These are phyloP conservation scores for Chloroceryle aenea DNA, from an alignment of 2,113 vertebrate species.

Conservation along the genomic window DNA sequence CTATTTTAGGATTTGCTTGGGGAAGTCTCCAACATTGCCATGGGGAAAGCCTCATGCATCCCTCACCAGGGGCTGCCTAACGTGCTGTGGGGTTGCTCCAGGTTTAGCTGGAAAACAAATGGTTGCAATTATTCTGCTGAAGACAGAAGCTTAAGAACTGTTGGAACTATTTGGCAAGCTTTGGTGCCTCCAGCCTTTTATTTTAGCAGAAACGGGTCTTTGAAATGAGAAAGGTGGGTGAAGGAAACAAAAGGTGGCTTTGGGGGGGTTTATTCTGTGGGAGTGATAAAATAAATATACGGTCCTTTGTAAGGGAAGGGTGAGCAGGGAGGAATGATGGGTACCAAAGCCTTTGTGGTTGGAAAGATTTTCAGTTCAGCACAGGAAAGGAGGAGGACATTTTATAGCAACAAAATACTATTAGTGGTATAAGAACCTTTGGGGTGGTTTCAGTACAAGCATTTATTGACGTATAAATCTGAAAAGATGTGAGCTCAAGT, in stretches of 20 bases:
- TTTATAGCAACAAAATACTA: not conserved
- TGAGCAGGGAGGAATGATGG: not conserved
- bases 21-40: not conserved
- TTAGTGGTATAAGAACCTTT: not conserved
- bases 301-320: not conserved
- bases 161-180: not conserved
- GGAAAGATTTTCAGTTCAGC: not conserved
- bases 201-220: not conserved
- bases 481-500: not conserved
- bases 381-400: not conserved
- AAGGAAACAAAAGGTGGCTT: not conserved
- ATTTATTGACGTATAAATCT: not conserved
- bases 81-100: accelerated
- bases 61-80: not conserved
- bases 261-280: not conserved
- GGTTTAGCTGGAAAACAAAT: not conserved
- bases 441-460: not conserved
- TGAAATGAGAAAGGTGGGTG: not conserved
- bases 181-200: not conserved
- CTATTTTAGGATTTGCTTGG: not conserved
- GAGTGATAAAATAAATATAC: not conserved
- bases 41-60: not conserved
- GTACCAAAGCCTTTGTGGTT: not conserved
- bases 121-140: not conserved
- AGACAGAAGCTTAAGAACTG: not conserved